These are phyloP conservation scores for Ferdinandea cuprea DNA, from an alignment of 2,888 invertebrate species.

Conservation along the genomic window DNA sequence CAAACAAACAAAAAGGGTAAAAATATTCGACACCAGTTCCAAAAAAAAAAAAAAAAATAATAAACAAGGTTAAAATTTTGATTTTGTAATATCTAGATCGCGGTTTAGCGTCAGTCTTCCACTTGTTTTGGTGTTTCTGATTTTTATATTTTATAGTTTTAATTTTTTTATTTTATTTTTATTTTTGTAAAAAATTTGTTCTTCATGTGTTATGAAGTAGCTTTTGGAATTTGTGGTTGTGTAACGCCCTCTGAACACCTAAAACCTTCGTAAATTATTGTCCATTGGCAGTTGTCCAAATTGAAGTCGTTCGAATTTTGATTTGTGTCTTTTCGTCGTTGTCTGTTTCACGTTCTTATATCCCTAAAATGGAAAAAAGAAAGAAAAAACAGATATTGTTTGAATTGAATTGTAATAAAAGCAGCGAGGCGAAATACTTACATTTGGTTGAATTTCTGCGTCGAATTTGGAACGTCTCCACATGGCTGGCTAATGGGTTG, in stretches of 20 bases:
- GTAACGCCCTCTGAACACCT: constrained; percentile 1
- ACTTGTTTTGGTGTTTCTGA: constrained; percentile 71
- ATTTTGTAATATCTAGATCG: constrained; percentile 71
- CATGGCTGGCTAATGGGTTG: background rate
- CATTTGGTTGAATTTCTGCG: constrained; percentile 32
- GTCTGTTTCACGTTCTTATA: constrained; percentile 16
- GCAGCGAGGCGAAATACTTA: constrained; percentile 14
- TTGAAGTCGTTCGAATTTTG: constrained; percentile 18
- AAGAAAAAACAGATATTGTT: constrained; percentile 7
- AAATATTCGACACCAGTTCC: constrained; percentile 53
- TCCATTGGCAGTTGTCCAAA: constrained; percentile 37
- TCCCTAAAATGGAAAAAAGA: constrained; percentile 38
- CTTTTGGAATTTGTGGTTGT: constrained; percentile 8
- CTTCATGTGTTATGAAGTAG: constrained; percentile 34
- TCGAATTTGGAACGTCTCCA: background rate
- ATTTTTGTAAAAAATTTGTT: background rate
- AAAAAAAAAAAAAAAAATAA: constrained; percentile 20
- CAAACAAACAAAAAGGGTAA: background rate
- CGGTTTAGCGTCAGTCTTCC: constrained; percentile 62
- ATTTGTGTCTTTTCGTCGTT: constrained; percentile 26
- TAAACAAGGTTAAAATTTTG: constrained; percentile 20
- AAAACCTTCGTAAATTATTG: constrained; percentile 9
- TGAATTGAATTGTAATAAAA: background rate
- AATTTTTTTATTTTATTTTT: constrained; percentile 29
- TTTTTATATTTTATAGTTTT: constrained; percentile 40